A percentile compares a stretch with the other conserved stretches of the same genome.
phyloP scores from a whole-genome alignment of 2,888 invertebrate genomes.

The Mythimna lalbum region DNA sequence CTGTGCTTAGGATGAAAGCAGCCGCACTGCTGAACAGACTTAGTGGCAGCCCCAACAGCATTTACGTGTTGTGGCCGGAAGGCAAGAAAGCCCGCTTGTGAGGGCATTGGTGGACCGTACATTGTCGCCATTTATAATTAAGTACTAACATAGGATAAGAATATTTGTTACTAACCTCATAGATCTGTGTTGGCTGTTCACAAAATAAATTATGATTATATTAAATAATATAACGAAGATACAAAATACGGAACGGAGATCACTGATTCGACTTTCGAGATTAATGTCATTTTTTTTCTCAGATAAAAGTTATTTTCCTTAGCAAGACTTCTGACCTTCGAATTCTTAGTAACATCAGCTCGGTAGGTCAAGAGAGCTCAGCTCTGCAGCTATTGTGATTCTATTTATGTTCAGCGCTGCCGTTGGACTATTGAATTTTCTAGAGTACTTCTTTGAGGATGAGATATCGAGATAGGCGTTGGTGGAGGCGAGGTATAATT shows the following conservation, averaged over 20 bases:
- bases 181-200: too few relatives aligned
- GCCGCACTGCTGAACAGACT: too few relatives aligned
- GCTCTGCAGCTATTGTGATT: conserved; percentile 55
- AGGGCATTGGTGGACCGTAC: too few relatives aligned
- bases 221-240: background rate
- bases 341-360: background rate
- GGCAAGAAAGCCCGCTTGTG: too few relatives aligned
- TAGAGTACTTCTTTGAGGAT: conserved; percentile 17
- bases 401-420: conserved; percentile 48
- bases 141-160: too few relatives aligned
- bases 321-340: conserved; percentile 18
- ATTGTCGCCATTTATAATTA: too few relatives aligned
- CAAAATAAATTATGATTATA: too few relatives aligned
- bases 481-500: background rate
- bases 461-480: conserved; percentile 2
- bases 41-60: too few relatives aligned
- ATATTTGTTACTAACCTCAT: too few relatives aligned
- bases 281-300: background rate
- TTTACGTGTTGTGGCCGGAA: too few relatives aligned
- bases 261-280: too few relatives aligned
- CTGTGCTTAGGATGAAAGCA: too few relatives aligned
- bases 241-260: background rate
- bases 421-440: conserved; percentile 39
- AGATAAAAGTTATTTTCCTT: background rate
- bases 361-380: conserved; percentile 61